Base-by-base conservation (phyloP, 2,797 vertebrate genomes). In the Caiman crocodilus region DNA sequence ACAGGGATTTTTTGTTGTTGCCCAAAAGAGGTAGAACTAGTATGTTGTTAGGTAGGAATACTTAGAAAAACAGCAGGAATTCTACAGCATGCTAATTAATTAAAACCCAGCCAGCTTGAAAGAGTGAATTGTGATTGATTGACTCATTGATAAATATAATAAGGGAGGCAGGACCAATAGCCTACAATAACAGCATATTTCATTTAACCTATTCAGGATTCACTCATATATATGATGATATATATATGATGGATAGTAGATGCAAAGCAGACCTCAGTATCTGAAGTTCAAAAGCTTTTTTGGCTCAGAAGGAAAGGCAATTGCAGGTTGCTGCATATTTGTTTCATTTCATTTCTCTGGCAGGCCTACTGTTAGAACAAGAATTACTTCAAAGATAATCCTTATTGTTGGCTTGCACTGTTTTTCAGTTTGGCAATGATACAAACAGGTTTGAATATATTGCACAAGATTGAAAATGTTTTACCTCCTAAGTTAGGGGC, bases 31-130 rank as follows among this genome's bases (percentile, higher is more conserved):
- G 60, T 78, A 79, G 76, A 25, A 16, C 14, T 85, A 42, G 75
- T 61, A n/a, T 50, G 12, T 7, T 85, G 26, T 76, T 25, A 76
- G 14, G 35, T 20, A 10, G 28, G 56, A 87, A 84, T 61, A 64
- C 6, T 80, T 91, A 84, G 73, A 92, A 94, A 96, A 76, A 18
- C 13, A 21, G 11, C 85, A 61, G 17, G 7, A 11, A 32, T 93
- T 95, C 92, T 84, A 78, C 59, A 65, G 56, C 83, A 84, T 42
- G 6, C 5, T 18, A 79, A 12, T 76, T 90, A 93, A 91, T 93
- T 90, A 85, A 90, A 82, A 4, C 58, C 87, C 88, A 90, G 76
- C 82, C 58, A 91, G 85, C 58, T 88, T 88, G 25, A 60, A 79
- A 76, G 82, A 26, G 5, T 1, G 6, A 77, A 11, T 17, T 80